Base-by-base conservation (phyloP, 2,113 vertebrate genomes). In the Brachyistius frenatus region DNA sequence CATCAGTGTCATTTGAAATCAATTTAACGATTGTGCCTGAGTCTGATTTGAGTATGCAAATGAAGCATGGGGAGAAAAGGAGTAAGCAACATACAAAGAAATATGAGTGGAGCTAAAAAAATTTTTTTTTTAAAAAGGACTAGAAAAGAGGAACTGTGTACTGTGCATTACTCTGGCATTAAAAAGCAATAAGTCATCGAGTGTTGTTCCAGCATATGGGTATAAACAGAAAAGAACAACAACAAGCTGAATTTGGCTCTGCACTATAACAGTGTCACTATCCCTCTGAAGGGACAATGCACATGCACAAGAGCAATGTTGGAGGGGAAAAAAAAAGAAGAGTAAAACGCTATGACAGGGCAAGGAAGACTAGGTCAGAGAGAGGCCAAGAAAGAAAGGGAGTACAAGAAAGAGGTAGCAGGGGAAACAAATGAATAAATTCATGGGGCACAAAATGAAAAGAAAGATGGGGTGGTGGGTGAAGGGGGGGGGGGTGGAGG, bases 41-140 rank as follows among this genome's bases (percentile, higher is more conserved):
- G 89, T 89, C 92, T 92, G 92, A 94, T 93, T 94, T 92, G 78
- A 89, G 92, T 92, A 93, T 94, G 92, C 88, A 94, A 93, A 94
- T 93, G 75, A 36, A 3, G 41, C 60, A 76, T 33, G 36, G 47
- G 39, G 61, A 72, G 63, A 85, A 83, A 64, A 79, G 37, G 30
- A 60, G 56, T 33, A 41, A 66, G 83, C 73, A 73, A 82, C 44
- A 60, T 55, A 56, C 23, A 77, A 55, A 75, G 49, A 71, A 73
- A 68, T 16, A 57, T 73, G 74, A 72, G 50, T 16, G 64, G 61
- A 47, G 50, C 15, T 23, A 23, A 23, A 23, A 23, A 23, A 23
- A 11, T n/a, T n/a, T n/a, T n/a, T n/a, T n/a, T n/a, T n/a, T n/a
- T n/a, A 47, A 66, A 76, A 71, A 35, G 39, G 50, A n/a, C 41